A percentile compares a stretch with the other conserved stretches of the same genome.
Evolutionary conservation across 2,113 vertebrate species (phyloP).

Genomic region (Cairina moschata): DNA sequence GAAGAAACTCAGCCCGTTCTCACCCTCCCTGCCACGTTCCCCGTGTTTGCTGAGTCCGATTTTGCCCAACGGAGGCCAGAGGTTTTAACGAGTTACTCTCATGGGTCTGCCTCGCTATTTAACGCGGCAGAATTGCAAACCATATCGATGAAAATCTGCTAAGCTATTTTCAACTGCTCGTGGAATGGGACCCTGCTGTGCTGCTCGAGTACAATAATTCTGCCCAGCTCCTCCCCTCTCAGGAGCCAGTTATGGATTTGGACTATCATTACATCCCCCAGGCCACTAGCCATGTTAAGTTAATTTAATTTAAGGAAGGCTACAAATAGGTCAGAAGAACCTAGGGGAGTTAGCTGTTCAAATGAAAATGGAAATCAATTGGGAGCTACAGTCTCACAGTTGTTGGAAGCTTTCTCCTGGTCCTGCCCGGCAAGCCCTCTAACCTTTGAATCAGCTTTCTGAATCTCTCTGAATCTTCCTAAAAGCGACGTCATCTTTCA

Average conservation of each 20-base stretch:
- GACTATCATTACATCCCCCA: background rate
- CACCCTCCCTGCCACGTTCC: background rate
- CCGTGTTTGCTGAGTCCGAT: background rate
- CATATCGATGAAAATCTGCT: background rate
- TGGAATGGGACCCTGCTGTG: background rate
- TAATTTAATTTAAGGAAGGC: background rate
- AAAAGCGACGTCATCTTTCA: background rate
- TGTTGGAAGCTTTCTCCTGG: background rate
- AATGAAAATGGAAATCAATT: background rate
- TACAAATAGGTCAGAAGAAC: background rate
- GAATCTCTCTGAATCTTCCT: background rate
- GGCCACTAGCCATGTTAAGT: background rate
- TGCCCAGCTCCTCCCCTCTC: background rate
- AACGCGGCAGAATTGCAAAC: background rate
- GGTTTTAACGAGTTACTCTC: background rate
- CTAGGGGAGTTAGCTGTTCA: background rate
- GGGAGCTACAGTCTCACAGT: background rate
- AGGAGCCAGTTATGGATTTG: background rate
- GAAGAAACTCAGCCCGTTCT: background rate
- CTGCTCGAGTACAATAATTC: background rate
- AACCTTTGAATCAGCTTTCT: background rate
- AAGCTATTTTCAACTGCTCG: background rate
- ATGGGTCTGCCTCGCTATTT: background rate
- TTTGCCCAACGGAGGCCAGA: background rate
- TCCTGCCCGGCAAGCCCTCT: background rate